Evolutionary conservation across 1,140 invertebrate genomes (phyloP), one percentile per base, ranked within the genome.

Genomic region (Samia ricini): DNA sequence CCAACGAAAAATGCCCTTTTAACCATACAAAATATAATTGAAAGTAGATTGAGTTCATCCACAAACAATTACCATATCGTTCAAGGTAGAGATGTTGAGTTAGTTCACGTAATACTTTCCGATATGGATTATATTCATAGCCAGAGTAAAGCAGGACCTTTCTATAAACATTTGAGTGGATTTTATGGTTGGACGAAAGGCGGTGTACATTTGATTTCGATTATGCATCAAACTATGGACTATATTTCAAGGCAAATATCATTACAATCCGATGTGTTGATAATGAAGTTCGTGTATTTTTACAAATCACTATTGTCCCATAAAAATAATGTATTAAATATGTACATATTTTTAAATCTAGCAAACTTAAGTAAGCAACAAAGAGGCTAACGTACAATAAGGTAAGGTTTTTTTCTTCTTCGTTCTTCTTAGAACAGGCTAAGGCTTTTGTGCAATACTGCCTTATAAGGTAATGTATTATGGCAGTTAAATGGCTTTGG

Each of bases 91-190:
- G 81, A 88, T 18, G 67, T 71, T 4, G 51, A 77, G 50, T 59
- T 88, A 42, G 56, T 85, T 5, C 71, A 83, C 50, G 68, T 61
- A 1, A 83, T 88, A 61, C 59, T 88, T 12, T 88, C 85, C 15
- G 85, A 88, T 55, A 63, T 88, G 64, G 85, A 88, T 64, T 71
- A 81, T 54, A 59, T 83, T 48, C 85, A 74, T 24, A 68, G 72
- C 23, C 61, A 61, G 49, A 26, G 64, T 4, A 77, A 71, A 24
- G 19, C 63, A 0, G 62, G 76, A 48, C 71, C 69, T 2, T 85
- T 82, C 64, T 60, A 62, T 54, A 55, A 26, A 2, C 85, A 83
- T 51, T 63, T 81, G 5, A 70, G 63, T 26, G 59, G 74, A 22
- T 77, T 77, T 21, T 64, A 71, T 4, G 61, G 66, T 26, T 85